Evolutionary conservation across 37 sponge, comb jelly and placozoan species (phyloP).

Genomic region (Agelas oroides): DNA sequence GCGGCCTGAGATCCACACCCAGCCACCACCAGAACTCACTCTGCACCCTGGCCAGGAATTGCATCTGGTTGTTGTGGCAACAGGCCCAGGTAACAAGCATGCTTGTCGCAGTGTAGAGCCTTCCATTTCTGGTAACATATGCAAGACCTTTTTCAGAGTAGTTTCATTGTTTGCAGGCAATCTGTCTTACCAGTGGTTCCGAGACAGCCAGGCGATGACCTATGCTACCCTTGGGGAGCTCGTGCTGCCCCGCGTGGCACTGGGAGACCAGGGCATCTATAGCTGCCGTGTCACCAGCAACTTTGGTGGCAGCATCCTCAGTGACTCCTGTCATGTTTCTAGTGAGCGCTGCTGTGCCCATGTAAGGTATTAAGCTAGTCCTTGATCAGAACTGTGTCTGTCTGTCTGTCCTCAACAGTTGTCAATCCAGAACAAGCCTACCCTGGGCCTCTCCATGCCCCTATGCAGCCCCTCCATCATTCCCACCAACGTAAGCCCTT

Average conservation of each 20-base stretch:
- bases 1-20: neutral
- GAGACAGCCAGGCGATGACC: constrained; percentile 39
- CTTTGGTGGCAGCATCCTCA: constrained; percentile 58
- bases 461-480: neutral
- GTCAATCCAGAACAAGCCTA: too few relatives aligned
- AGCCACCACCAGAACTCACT: neutral
- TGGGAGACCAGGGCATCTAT: constrained; percentile 60
- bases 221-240: constrained; percentile 50
- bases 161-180: too few relatives aligned
- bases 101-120: too few relatives aligned
- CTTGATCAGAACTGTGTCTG: neutral
- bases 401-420: neutral
- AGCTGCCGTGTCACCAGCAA: constrained; percentile 59
- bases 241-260: constrained; percentile 12
- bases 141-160: too few relatives aligned
- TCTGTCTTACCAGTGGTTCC: constrained; percentile 83
- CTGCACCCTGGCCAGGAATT: constrained; percentile 10
- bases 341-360: too few relatives aligned
- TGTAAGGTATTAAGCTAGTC: neutral
- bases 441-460: neutral
- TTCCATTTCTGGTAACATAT: too few relatives aligned
- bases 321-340: constrained; percentile 20
- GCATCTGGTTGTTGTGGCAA: constrained; percentile 5
- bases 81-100: constrained; percentile 7
- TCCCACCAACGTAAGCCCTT: neutral